Evolutionary conservation across 2,888 invertebrate species (phyloP).

Genomic region (Meta bourneti): DNA sequence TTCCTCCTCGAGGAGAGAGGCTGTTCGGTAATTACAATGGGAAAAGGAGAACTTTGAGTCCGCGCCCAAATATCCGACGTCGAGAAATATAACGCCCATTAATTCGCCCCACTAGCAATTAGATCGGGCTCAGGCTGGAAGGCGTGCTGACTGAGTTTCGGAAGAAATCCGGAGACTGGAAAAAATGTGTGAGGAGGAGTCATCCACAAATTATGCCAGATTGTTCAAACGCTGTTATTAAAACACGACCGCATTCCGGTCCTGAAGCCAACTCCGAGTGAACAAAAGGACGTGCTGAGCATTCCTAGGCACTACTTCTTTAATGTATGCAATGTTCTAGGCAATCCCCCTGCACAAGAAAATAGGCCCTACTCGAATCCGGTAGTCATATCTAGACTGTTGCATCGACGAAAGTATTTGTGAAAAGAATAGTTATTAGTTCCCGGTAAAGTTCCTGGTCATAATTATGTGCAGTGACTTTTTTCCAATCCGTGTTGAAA

Average conservation of each 20-base stretch:
- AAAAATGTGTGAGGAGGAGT: constrained; percentile 53
- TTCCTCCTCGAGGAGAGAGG: constrained; percentile 21
- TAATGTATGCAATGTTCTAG: background rate
- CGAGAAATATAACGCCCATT: constrained; percentile 58
- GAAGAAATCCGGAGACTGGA: background rate
- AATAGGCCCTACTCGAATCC: too few species aligned
- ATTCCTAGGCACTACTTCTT: background rate
- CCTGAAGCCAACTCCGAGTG: background rate
- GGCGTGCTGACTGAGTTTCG: constrained; percentile 23
- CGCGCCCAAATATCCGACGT: constrained; percentile 13
- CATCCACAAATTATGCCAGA: constrained; percentile 43
- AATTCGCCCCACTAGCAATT: constrained; percentile 51
- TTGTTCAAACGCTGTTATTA: constrained; percentile 19
- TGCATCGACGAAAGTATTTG: too few species aligned
- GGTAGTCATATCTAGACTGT: too few species aligned
- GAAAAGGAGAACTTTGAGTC: constrained; percentile 13
- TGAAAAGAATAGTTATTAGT: too few species aligned
- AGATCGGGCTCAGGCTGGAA: constrained; percentile 27
- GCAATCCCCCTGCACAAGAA: too few species aligned
- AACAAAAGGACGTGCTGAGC: background rate
- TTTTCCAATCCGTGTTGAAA: too few species aligned
- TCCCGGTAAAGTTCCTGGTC: too few species aligned
- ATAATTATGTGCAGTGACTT: too few species aligned
- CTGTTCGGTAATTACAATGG: constrained; percentile 45
- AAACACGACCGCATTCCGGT: background rate